Conservation (phyloP, 2,113 vertebrate species). For the Daboia siamensis region DNA sequence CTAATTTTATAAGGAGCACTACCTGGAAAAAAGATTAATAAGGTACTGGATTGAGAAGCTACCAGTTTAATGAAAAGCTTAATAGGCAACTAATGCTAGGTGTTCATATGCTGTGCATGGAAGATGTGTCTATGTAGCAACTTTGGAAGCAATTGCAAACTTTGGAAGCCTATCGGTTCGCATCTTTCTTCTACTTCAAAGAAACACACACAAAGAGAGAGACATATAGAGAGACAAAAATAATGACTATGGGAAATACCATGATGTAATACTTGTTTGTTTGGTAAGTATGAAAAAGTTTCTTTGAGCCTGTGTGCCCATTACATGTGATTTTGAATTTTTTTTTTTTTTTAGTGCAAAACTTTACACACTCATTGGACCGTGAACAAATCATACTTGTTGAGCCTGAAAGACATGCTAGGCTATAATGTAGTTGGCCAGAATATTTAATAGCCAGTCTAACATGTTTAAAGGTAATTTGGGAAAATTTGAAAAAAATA, state of each 20-base stretch:
- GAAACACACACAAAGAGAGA: background rate
- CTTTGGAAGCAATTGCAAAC: background rate
- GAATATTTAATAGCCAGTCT: background rate
- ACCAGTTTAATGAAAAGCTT: background rate
- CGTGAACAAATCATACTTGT: background rate
- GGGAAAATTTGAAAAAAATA: background rate
- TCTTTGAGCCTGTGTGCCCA: background rate
- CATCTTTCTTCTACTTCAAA: background rate
- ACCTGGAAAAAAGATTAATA: background rate
- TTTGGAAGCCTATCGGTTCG: background rate
- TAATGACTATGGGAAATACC: background rate
- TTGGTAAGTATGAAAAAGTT: background rate
- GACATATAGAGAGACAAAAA: background rate
- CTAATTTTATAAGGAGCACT: background rate
- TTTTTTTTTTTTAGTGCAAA: background rate
- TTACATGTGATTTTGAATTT: background rate
- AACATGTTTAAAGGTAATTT: background rate
- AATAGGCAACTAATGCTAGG: background rate
- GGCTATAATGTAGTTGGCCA: background rate
- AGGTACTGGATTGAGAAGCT: background rate
- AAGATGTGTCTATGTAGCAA: background rate
- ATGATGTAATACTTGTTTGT: background rate
- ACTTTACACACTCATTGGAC: background rate
- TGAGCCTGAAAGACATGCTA: background rate
- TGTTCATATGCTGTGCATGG: background rate